Evolutionary conservation across 2,888 invertebrate species (phyloP), one percentile per base, ranked within the genome.

Genomic region (Eupithecia exiguata): DNA sequence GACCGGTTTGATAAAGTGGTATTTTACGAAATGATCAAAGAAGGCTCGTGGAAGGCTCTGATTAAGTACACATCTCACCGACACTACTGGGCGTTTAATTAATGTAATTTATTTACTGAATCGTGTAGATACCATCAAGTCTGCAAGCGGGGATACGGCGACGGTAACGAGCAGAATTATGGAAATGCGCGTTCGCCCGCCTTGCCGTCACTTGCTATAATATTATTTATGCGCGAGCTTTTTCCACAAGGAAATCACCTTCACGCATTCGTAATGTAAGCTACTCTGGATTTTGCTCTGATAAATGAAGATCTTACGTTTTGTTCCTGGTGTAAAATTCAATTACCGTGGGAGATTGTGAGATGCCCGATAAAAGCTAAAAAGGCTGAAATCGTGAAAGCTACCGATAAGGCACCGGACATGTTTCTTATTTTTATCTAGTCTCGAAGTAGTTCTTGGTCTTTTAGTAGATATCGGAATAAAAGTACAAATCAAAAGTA

Each of bases 161-260:
- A 76, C 82, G 80, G 90, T 90, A 91, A 91, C 90, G 89, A 91
- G 88, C 85, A 80, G 86, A 91, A 91, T 92, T 92, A 92, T 92
- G 92, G 88, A 88, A 92, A 92, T 92, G 85, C 80, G 84, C 81
- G 81, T 78, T 81, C 77, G 79, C 76, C 80, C 46, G 68, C 71
- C 71, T 25, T 40, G 66, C 79, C 78, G 79, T 80, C 74, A 69
- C 73, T 71, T 72, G 62, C 79, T 80, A 72, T 80, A 78, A 81
- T 84, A 85, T 84, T 85, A 86, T 89, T 88, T 88, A 88, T 87
- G 84, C 84, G 82, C 80, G 75, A 84, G 83, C 82, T 85, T 86
- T 87, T 87, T 85, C 81, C 82, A 81, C 80, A 79, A 84, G 82
- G 82, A 86, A 86, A 87, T 86, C 87, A 84, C 82, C 84, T 81